Evolutionary conservation across 2,113 vertebrate genomes (phyloP), one percentile per base, ranked within the genome.

Genomic region (Pseudonaja textilis): DNA sequence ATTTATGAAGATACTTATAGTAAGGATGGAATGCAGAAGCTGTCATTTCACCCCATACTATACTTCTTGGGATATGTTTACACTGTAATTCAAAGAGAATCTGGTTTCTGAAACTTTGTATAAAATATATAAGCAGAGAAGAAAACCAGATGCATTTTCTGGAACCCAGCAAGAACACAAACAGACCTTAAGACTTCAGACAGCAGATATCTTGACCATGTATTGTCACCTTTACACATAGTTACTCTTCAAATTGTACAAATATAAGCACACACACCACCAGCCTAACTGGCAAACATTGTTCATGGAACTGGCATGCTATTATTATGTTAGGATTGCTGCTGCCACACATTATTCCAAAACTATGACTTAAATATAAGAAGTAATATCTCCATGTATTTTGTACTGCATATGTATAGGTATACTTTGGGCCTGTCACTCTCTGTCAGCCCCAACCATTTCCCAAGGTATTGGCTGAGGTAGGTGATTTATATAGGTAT

Each of bases 1-100:
- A 91, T 95, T 96, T 96, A 95, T 47, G 93, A 95, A 95, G 87
- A 87, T 90, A 87, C 2, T 74, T 56, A 93, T 16, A 12, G 87
- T 54, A 93, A 1, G 2, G 0, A 90, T n/a, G 92, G 93, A 93
- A 93, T 39, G 95, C 34, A 87, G 11, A 90, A 5, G 87, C n/a
- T 54, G 55, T 45, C 25, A 16, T 50, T 91, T 92, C 91, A 90
- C 91, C 88, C 88, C 0, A 34, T 55, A 93, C 64, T 91, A 54
- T 50, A 0, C 54, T 69, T 81, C 8, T 0, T 1, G 34, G 11
- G 89, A 39, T 0, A 87, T 34, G 1, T 16, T n/a, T 7, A 54
- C 45, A 64, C 87, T 29, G 45, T 88, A 85, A 92, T 87, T n/a
- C 91, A 90, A 0, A 34, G 23, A 39, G 81, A 85, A 3, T 1